Evolutionary conservation across 1,140 invertebrate genomes (phyloP), one percentile per base, ranked within the genome.

Genomic region (Nomia melanderi): DNA sequence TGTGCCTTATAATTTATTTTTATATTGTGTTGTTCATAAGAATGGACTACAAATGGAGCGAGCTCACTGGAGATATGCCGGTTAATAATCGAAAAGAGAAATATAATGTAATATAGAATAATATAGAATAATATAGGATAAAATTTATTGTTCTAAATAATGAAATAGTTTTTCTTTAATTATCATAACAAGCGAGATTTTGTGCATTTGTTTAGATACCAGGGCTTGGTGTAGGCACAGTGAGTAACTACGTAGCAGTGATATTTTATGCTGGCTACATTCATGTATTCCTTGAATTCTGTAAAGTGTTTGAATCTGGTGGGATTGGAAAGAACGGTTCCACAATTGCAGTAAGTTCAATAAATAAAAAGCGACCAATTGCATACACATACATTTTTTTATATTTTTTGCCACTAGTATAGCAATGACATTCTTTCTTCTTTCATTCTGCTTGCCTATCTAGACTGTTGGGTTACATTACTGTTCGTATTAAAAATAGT

Each of bases 271-370:
- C 93, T 85, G 94, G 94, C 88, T 96, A 94, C 92, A 81, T 94
- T 85, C 93, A 94, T 88, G 93, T 95, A 89, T 93, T 95, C 90
- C 87, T 94, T 90, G 92, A 93, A 90, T 96, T 96, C 93, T 93
- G 92, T 90, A 93, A 94, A 91, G 94, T 94, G 79, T 95, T 94
- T 92, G 91, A 91, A 81, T 91, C 94, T 86, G 96, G 96, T 90
- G 97, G 97, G 84, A 94, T 95, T 85, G 97, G 98, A 80, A 98
- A 98, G 93, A 98, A 98, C 93, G 97, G 97, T 91, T 98, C 97
- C 54, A 97, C 97, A 56, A 96, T 98, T 88, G 97, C 97, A 90
- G 97, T 97, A 96, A 97, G 96, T 92, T 84, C 63, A 17, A 63
- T 56, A 41, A 57, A 56, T 23, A 29, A 25, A 59, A 65, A 60